These are phyloP conservation scores for Astropecten irregularis DNA, from an alignment of 53 echinoderm and acorn worm species.

Conservation along the genomic window DNA sequence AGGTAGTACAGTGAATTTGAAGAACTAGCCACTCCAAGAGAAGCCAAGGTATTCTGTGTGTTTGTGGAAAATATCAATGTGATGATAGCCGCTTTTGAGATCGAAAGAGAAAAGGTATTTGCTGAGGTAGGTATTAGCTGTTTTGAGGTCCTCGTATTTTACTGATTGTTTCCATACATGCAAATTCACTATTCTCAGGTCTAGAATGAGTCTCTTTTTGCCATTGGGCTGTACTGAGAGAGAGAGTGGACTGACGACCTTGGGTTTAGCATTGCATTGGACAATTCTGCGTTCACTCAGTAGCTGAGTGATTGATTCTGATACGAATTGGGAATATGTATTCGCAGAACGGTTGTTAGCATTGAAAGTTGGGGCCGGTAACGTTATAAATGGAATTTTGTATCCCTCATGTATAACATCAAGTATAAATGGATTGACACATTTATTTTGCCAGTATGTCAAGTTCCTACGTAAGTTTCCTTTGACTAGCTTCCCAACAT, in stretches of 20 bases:
- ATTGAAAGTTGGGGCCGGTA: not conserved
- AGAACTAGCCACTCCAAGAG: not conserved
- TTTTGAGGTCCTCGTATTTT: constrained; percentile 3
- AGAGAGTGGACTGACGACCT: constrained; percentile 24
- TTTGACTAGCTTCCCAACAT: not conserved
- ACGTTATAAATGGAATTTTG: not conserved
- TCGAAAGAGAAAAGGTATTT: not conserved
- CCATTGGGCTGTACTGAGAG: constrained; percentile 7
- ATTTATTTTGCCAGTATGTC: not conserved
- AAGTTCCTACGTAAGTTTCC: not conserved
- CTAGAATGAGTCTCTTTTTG: constrained; percentile 1
- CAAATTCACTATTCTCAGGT: not conserved
- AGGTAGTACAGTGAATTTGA: not conserved
- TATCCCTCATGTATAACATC: constrained; percentile 18
- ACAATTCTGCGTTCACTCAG: constrained; percentile 7
- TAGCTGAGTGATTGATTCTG: constrained; percentile 8
- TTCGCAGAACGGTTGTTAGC: constrained; percentile 14
- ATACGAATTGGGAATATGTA: constrained; percentile 13
- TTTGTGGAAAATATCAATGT: not conserved
- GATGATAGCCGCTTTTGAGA: constrained; percentile 13
- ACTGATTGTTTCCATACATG: not conserved
- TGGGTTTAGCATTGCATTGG: not conserved
- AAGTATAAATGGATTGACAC: not conserved
- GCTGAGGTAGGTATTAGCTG: not conserved
- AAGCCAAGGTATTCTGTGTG: not conserved